These are phyloP conservation scores for Leptarthrus brevirostris DNA, from an alignment of 2,888 invertebrate genomes.

Conservation along the genomic window DNA sequence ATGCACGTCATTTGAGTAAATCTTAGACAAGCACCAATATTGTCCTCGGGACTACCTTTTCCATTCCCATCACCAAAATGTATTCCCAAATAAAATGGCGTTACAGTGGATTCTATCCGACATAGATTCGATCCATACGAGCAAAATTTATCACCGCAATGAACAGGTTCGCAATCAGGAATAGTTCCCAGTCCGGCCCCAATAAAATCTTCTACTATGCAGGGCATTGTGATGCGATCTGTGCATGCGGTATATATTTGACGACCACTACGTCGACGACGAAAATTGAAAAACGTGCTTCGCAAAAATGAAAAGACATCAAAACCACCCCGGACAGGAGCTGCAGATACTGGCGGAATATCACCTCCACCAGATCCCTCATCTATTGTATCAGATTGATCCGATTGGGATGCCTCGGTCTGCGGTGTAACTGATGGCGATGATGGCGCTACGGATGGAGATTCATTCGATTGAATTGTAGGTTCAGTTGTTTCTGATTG, in stretches of 20 bases:
- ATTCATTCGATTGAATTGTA: slow-evolving; percentile 27
- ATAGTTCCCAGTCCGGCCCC: slow-evolving; percentile 72
- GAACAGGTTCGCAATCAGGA: slow-evolving; percentile 78
- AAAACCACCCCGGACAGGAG: slow-evolving; percentile 62
- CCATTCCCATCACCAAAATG: slow-evolving; percentile 77
- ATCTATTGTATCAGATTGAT: slow-evolving; percentile 54
- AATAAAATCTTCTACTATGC: slow-evolving; percentile 86
- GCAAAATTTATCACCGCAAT: slow-evolving; percentile 82
- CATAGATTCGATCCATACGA: slow-evolving; percentile 66
- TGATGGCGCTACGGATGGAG: slow-evolving; percentile 34
- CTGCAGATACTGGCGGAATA: slow-evolving; percentile 23
- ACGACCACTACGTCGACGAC: slow-evolving; percentile 55
- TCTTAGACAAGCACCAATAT: slow-evolving; percentile 82
- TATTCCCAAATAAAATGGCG: slow-evolving; percentile 82
- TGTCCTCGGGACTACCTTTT: slow-evolving; percentile 82
- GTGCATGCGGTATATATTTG: slow-evolving; percentile 69
- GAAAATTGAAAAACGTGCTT: slow-evolving; percentile 58
- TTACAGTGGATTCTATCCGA: slow-evolving; percentile 79
- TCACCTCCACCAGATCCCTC: slow-evolving; percentile 71
- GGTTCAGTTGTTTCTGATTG: too few species aligned
- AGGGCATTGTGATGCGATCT: slow-evolving; percentile 83
- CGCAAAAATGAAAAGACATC: slow-evolving; percentile 64
- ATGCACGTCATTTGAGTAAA: slow-evolving; percentile 79
- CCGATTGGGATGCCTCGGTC: background rate
- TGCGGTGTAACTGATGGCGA: background rate